Percentiles rank a stretch among this genome's conserved stretches.
Conservation (phyloP, 2,888 invertebrate genomes). For the Blastobasis adustella region DNA sequence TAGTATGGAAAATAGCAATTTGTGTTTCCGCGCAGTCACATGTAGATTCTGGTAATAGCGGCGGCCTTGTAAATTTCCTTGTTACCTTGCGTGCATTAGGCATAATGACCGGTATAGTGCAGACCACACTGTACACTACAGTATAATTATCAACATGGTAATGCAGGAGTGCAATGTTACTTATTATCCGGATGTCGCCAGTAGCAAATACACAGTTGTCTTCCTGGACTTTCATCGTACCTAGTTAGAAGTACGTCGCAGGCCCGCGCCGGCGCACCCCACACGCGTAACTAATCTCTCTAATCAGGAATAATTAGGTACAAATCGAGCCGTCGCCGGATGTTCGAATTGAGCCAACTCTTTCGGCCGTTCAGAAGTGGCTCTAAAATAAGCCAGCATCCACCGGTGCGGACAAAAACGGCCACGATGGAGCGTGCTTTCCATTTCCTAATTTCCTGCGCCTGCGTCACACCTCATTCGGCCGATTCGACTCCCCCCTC, state of each 20-base stretch:
- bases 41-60: conserved; percentile 18
- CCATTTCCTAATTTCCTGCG: conserved; percentile 59
- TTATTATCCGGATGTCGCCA: too few species aligned
- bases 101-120: background rate
- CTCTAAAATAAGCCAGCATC: conserved; percentile 20
- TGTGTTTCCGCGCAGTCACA: conserved; percentile 8
- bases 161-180: too few species aligned
- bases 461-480: conserved; percentile 39
- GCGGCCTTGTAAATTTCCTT: conserved; percentile 7
- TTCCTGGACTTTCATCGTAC: too few species aligned
- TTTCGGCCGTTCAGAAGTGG: background rate
- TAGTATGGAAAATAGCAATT: conserved; percentile 7
- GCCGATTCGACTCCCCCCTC: conserved; percentile 39
- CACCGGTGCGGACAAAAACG: conserved; percentile 12
- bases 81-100: background rate
- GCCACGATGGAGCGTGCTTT: conserved; percentile 29
- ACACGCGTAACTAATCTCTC: conserved; percentile 10
- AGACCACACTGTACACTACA: background rate
- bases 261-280: background rate
- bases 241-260: too few species aligned
- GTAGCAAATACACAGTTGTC: too few species aligned
- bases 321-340: conserved; percentile 26
- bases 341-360: conserved; percentile 24
- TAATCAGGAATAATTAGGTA: conserved; percentile 25
- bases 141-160: background rate